Evolutionary conservation across 2,113 vertebrate genomes (phyloP), one percentile per base, ranked within the genome.

Genomic region (Tichodroma muraria): DNA sequence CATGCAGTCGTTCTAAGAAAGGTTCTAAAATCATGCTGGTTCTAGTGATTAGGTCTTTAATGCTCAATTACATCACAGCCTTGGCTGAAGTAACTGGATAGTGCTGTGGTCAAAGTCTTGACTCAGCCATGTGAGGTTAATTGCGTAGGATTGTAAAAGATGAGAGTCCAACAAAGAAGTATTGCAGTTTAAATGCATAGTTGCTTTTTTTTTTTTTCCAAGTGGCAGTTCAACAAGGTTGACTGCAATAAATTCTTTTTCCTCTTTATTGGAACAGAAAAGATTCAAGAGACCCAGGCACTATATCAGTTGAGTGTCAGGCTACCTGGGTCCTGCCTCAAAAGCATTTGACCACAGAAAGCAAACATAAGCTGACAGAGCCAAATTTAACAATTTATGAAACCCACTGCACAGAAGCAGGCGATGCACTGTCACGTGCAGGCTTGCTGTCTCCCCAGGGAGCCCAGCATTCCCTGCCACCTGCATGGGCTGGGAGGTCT

Each of bases 391-490:
- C 35, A 38, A 27, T 33, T 21, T 1, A 3, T 57, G 45, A 57
- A 57, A 40, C 31, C 42, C 35, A 10, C 9, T 2, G 1, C 19
- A 56, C 14, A 69, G 72, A 59, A 52, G 37, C 24, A n/a, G 24
- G 20, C 1, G 3, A 80, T 23, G 27, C 22, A 17, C 25, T 60
- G 70, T 25, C 70, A 64, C 44, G 47, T 5, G 22, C 8, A 37
- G 1, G 0, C 3, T 35, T 40, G 24, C n/a, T 83, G 24, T 69
- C 31, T 66, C n/a, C 28, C 20, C 49, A 0, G 1, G 63, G 23
- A 86, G 2, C 21, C 13, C 0, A 7, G 54, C 8, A 24, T 38
- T 33, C 42, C 21, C n/a, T 0, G 0, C 13, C 31, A 57, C 53
- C 4, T 7, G 16, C 0, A 0, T 31, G 57, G 40, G 19, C 44